A percentile compares a stretch with the other conserved stretches of the same genome.
Conservation (phyloP, 2,888 invertebrate genomes). For the Electrophaes corylata region DNA sequence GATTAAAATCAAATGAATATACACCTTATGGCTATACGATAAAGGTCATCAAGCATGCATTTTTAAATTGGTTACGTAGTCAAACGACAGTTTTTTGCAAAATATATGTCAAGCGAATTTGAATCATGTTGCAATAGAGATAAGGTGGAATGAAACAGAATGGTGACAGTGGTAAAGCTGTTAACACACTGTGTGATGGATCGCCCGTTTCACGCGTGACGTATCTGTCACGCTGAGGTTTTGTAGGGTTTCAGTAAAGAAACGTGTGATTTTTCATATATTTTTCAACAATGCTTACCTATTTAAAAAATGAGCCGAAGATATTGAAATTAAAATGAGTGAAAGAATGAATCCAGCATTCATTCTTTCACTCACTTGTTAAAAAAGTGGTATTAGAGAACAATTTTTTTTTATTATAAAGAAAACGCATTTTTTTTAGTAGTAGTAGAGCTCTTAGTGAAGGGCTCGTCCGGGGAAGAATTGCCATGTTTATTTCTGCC, state of each 20-base stretch:
- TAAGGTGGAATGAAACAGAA: slow-evolving; percentile 39
- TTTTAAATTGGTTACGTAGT: slow-evolving; percentile 52
- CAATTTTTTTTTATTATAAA: too few relatives aligned
- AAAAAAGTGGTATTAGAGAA: too few relatives aligned
- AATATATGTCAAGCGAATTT: slow-evolving; percentile 31
- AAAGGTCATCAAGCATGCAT: slow-evolving; percentile 29
- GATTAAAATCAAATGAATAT: slow-evolving; percentile 23
- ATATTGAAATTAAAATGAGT: too few relatives aligned
- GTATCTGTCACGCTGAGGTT: slow-evolving; percentile 70
- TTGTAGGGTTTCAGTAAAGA: slow-evolving; percentile 63
- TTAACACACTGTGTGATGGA: slow-evolving; percentile 75
- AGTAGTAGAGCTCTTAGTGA: too few relatives aligned
- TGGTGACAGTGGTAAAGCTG: slow-evolving; percentile 46
- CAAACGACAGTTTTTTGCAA: slow-evolving; percentile 34
- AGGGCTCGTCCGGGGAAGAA: too few relatives aligned
- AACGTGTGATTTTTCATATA: slow-evolving; percentile 24
- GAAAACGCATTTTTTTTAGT: too few relatives aligned
- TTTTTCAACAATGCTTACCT: background rate
- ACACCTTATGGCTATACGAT: slow-evolving; percentile 6
- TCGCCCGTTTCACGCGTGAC: slow-evolving; percentile 73
- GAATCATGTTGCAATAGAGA: slow-evolving; percentile 4
- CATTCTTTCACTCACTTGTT: too few relatives aligned
- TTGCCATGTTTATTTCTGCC: too few relatives aligned
- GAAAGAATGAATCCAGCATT: too few relatives aligned
- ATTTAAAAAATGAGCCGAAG: too few relatives aligned